Conservation (phyloP, 2,888 invertebrate species). For the Phengaris arion region DNA sequence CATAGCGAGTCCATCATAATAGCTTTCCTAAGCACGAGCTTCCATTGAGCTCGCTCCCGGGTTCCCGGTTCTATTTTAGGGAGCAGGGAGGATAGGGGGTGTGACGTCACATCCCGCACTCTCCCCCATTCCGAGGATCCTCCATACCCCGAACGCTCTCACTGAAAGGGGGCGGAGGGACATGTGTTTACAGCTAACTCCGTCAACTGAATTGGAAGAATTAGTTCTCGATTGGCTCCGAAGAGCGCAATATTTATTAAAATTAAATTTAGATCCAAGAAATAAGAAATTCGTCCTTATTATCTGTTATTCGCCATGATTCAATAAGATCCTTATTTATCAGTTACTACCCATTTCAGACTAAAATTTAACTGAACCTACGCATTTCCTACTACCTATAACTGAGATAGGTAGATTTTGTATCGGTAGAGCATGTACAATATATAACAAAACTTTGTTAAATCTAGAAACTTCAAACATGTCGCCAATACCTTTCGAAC, state of each 20-base stretch:
- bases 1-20: conserved; percentile 5
- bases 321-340: background rate
- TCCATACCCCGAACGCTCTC: conserved; percentile 42
- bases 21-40: conserved; percentile 35
- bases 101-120: conserved; percentile 59
- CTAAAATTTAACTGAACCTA: background rate
- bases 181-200: conserved; percentile 48
- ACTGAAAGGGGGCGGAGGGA: conserved; percentile 49
- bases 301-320: background rate
- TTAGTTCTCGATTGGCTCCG: conserved; percentile 42
- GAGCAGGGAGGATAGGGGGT: conserved; percentile 49
- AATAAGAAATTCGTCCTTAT: conserved; percentile 22
- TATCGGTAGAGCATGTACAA: no score
- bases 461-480: background rate
- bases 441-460: background rate
- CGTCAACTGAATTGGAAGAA: conserved; percentile 49
- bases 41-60: conserved; percentile 72
- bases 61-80: conserved; percentile 71
- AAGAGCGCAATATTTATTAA: conserved; percentile 33
- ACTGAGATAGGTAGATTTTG: no score
- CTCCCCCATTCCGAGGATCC: conserved; percentile 43
- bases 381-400: background rate
- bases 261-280: conserved; percentile 9
- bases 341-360: background rate
- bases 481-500: background rate